Evolutionary conservation across 2,888 invertebrate genomes (phyloP).

Genomic region (Erebia aethiops): DNA sequence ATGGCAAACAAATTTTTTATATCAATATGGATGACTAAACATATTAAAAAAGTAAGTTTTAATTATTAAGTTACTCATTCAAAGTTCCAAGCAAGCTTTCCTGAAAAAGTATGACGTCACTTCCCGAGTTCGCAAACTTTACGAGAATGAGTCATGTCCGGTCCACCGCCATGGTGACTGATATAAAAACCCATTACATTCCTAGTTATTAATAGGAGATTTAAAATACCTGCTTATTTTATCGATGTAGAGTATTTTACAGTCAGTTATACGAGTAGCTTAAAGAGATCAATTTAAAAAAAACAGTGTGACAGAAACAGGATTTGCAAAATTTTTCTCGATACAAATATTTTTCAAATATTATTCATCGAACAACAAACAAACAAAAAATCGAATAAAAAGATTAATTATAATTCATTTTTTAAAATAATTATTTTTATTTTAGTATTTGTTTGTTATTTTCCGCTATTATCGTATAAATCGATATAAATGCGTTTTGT

Average conservation of each 20-base stretch:
- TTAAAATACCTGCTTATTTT: constrained; percentile 23
- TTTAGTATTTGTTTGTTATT: too few relatives aligned
- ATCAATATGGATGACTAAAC: not conserved
- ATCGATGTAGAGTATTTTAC: constrained; percentile 5
- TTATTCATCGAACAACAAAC: too few relatives aligned
- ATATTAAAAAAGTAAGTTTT: not conserved
- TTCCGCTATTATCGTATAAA: too few relatives aligned
- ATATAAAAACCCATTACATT: constrained; percentile 37
- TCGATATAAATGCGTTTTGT: too few relatives aligned
- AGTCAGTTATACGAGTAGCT: too few relatives aligned
- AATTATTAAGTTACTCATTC: not conserved
- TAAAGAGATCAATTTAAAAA: not conserved
- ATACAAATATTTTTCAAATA: too few relatives aligned
- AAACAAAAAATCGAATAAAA: too few relatives aligned
- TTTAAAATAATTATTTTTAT: too few relatives aligned
- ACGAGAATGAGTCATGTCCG: constrained; percentile 34
- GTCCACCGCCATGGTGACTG: constrained; percentile 27
- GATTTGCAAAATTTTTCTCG: too few relatives aligned
- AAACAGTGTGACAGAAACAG: too few relatives aligned
- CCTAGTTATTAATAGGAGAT: constrained; percentile 23
- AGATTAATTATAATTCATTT: too few relatives aligned
- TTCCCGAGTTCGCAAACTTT: constrained; percentile 14
- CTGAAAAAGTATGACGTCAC: constrained; percentile 7
- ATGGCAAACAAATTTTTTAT: too few relatives aligned
- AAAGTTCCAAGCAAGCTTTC: constrained; percentile 10